Percentiles rank a stretch among this genome's conserved stretches.
Conservation (phyloP, 2,113 vertebrate genomes). For the Athene noctua region DNA sequence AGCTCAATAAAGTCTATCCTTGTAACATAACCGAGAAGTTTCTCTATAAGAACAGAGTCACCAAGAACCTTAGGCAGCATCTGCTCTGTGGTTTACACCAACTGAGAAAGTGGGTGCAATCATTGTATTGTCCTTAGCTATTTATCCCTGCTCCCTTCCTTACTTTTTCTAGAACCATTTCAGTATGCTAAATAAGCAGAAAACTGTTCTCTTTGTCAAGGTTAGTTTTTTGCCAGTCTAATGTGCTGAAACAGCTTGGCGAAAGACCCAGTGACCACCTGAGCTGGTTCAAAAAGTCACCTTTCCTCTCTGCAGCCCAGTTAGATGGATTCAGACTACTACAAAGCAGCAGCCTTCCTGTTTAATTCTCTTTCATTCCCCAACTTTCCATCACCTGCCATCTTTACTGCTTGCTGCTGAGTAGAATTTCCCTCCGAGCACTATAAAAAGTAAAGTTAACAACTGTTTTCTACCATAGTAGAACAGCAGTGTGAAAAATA, state of each 20-base stretch:
- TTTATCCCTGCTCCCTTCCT: neutral
- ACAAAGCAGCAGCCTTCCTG: neutral
- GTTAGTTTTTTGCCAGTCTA: neutral
- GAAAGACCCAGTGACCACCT: neutral
- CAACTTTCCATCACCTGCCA: slow-evolving; percentile 3
- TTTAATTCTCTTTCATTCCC: neutral
- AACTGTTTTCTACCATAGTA: neutral
- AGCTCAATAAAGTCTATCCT: neutral
- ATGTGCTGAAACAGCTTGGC: neutral
- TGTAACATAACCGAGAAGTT: neutral
- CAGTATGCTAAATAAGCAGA: neutral
- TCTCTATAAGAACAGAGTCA: neutral
- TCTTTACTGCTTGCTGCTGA: slow-evolving; percentile 1
- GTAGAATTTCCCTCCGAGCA: slow-evolving; percentile 1
- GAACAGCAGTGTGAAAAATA: slow-evolving; percentile 8
- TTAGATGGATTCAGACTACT: neutral
- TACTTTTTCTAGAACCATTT: neutral
- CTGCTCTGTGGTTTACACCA: neutral
- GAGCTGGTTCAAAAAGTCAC: neutral
- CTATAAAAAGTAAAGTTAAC: slow-evolving; percentile 16
- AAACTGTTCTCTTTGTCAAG: neutral
- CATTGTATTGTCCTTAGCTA: fast-evolving
- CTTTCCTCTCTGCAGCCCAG: neutral
- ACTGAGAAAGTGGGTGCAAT: neutral
- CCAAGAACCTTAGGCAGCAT: neutral